Percentiles rank a stretch among this genome's conserved stretches.
These are phyloP conservation scores for Alitta virens DNA, from an alignment of 2,888 invertebrate species.

Conservation along the genomic window DNA sequence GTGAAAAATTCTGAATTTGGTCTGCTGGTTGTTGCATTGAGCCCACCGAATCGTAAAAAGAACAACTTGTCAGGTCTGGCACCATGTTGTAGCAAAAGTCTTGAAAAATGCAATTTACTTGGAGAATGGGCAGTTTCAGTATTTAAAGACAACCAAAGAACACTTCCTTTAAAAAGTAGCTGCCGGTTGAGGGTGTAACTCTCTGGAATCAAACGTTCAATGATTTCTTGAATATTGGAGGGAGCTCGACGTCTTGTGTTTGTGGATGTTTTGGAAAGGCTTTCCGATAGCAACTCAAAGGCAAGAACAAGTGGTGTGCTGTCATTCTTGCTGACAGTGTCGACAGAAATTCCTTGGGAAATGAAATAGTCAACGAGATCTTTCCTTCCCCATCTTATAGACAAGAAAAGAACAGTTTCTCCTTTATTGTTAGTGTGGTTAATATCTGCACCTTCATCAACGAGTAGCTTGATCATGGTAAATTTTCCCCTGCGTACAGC, in stretches of 20 bases:
- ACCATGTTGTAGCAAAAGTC: conserved; percentile 22
- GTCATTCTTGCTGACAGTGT: conserved; percentile 14
- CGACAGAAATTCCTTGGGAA: background rate
- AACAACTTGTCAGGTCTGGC: conserved; percentile 22
- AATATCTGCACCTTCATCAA: conserved; percentile 5
- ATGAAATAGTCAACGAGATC: conserved; percentile 21
- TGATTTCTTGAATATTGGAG: conserved; percentile 20
- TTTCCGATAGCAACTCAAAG: conserved; percentile 15
- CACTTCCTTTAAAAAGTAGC: conserved; percentile 18
- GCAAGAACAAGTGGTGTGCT: conserved; percentile 19
- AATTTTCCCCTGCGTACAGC: conserved; percentile 22
- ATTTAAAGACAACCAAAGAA: conserved; percentile 12
- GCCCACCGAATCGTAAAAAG: conserved; percentile 23
- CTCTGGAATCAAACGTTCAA: conserved; percentile 13
- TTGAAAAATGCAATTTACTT: conserved; percentile 7
- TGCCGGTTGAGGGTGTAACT: conserved; percentile 8
- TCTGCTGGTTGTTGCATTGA: conserved; percentile 15
- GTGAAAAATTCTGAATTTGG: conserved; percentile 22
- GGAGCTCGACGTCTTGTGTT: conserved; percentile 20
- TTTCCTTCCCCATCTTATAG: conserved; percentile 16
- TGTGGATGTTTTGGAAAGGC: background rate
- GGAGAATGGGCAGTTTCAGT: conserved; percentile 17
- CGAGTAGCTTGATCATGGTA: conserved; percentile 17
- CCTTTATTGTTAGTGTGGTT: conserved; percentile 18
- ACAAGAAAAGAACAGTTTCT: conserved; percentile 20